Base-by-base conservation (phyloP, 2,888 invertebrate genomes). In the Nemurella pictetii region DNA sequence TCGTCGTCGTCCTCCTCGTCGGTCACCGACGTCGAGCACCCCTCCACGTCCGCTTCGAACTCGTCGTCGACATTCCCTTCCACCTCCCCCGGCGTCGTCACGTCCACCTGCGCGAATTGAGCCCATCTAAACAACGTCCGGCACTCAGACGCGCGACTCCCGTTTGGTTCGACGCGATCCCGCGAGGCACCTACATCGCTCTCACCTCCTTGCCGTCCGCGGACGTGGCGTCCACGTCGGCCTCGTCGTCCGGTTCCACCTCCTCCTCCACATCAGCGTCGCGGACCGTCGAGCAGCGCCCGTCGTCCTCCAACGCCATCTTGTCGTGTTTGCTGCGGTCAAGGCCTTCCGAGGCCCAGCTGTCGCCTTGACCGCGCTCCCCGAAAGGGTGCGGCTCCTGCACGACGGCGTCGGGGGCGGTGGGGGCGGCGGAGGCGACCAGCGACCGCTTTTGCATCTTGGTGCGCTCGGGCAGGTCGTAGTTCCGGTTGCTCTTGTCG, bases 311-410 rank as follows among this genome's bases (percentile, higher is more conserved):
- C 55, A 55, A n/a, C n/a, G n/a, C 55, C 55, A 12, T 55, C 15
- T 55, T 12, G 20, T 55, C 55, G 9, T 55, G 15, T 80, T 80
- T 80, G 26, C 26, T 35, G 27, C 82, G 82, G 82, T 72, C 82
- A 82, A 82, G 72, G 82, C 82, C 27, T 55, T 82, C 82, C 82
- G 82, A 82, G 72, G 26, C 82, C 3, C 15, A 78, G 78, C 55
- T 72, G 28, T 55, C 30, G 82, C 82, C 73, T 82, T 82, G 82
- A 72, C 82, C 82, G 82, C 55, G 26, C 27, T 55, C 55, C 29
- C 55, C 72, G 55, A 82, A 82, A 82, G 82, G 82, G 72, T 82
- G 72, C 75, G 20, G 27, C 75, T 26, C 9, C 9, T 25, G 3
- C 73, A 36, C 36, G 36, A 36, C 36, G 36, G 36, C 36, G 36